Evolutionary conservation across 2,797 vertebrate species (phyloP), one percentile per base, ranked within the genome.

Genomic region (Trematomus bernacchii): DNA sequence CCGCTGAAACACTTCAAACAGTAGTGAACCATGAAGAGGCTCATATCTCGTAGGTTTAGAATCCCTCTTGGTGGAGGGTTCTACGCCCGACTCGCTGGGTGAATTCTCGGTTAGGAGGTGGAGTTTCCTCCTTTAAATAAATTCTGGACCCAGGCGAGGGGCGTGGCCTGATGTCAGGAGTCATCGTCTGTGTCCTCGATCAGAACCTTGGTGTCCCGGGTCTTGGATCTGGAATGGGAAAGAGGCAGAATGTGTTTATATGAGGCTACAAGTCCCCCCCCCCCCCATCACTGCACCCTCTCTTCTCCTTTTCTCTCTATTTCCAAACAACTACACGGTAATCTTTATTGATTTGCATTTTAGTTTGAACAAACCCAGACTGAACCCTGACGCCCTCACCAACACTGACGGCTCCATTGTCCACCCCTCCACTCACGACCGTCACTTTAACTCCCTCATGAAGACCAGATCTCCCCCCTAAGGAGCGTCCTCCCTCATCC

Each of bases 141-240:
- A 89, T 94, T 91, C 84, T 93, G 90, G 55, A 92, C 93, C 93
- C 95, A 94, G 91, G 93, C 93, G 89, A 94, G 89, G 92, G 92
- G 92, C 86, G 87, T 93, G 93, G 93, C 93, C 93, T 94, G 89
- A 96, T 97, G 97, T 97, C 97, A 98, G 88, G 94, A 96, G 95
- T 99, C 98, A 1, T 97, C 97, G 0, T 98, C 97, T 0, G 97
- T 99, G 95, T 99, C 98, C 88, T 99, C 98, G 74, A 99, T 99
- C 92, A 99, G 91, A 70, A 99, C 96, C 85, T 98, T 99, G 85
- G 96, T 98, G 95, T 99, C 98, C 76, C 95, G 96, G 83, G 95
- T 94, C 94, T 97, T 99, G 77, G 97, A 98, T 89, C 98, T 99
- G 71, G 47, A 55, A 52, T 4, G 23, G 23, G 54, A 16, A 43